phyloP scores from a whole-genome alignment of 2,113 vertebrate genomes.

The Microcebus ravelobensis region DNA sequence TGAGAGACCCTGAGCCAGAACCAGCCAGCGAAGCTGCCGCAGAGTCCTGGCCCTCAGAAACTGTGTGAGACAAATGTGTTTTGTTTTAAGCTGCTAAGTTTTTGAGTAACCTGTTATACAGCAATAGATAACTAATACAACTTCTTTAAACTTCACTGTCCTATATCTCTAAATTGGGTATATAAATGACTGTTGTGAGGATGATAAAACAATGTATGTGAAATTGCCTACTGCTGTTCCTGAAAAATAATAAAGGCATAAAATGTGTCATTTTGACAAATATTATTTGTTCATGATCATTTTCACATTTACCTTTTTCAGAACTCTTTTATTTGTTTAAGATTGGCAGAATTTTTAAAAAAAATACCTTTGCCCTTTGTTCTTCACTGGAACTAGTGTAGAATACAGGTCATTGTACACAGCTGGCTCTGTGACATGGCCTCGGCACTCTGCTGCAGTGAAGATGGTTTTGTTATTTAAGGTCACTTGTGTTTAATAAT shows the following conservation, averaged over 20 bases:
- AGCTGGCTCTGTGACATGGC: neutral
- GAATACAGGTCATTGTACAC: neutral
- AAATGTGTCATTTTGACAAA: neutral
- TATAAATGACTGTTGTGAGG: neutral
- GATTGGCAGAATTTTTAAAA: neutral
- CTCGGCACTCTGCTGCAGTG: too few relatives aligned
- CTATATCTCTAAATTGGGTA: neutral
- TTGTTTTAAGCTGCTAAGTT: neutral
- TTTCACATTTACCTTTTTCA: neutral
- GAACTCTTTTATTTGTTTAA: neutral
- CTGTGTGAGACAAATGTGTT: neutral
- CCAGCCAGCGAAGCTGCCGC: neutral
- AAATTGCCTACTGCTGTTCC: neutral
- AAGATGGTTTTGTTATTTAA: neutral
- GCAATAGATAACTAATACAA: neutral
- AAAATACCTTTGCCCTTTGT: neutral
- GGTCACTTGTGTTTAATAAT: conserved; percentile 27
- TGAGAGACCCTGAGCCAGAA: neutral
- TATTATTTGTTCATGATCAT: neutral
- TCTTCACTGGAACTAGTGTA: neutral
- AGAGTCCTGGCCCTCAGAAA: neutral
- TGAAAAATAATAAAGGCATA: neutral
- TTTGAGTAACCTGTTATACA: neutral
- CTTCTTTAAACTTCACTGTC: neutral
- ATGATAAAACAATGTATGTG: neutral